Evolutionary conservation across 2,888 invertebrate genomes (phyloP).

Genomic region (Calliscelio sp.): DNA sequence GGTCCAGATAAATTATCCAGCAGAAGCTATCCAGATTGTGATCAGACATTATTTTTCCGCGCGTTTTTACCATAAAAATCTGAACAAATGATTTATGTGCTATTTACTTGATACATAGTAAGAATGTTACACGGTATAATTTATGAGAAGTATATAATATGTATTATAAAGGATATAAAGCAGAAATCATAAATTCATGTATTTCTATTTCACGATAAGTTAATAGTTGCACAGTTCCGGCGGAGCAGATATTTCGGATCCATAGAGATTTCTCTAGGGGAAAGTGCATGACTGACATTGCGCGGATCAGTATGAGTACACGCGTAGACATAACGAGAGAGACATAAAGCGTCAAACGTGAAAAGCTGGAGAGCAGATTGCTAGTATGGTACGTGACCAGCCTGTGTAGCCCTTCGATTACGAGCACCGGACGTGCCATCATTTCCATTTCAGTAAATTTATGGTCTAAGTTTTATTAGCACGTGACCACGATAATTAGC

Average conservation of each 20-base stretch:
- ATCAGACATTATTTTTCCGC: too few relatives aligned
- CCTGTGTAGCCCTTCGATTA: slow-evolving; percentile 73
- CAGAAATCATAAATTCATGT: too few relatives aligned
- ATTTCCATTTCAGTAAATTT: slow-evolving; percentile 79
- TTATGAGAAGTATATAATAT: too few relatives aligned
- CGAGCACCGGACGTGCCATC: slow-evolving; percentile 75
- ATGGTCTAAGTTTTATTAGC: slow-evolving; percentile 78
- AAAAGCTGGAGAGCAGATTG: slow-evolving; percentile 79
- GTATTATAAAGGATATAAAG: too few relatives aligned
- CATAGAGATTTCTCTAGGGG: slow-evolving; percentile 56
- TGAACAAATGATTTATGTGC: too few relatives aligned
- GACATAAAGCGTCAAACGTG: slow-evolving; percentile 82
- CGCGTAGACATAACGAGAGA: slow-evolving; percentile 77
- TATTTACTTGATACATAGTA: too few relatives aligned
- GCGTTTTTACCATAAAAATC: too few relatives aligned
- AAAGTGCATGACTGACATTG: slow-evolving; percentile 70
- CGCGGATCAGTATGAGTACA: slow-evolving; percentile 68
- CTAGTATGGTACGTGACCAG: slow-evolving; percentile 80
- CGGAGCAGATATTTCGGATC: slow-evolving; percentile 58
- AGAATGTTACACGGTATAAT: too few relatives aligned
- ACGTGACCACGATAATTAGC: slow-evolving; percentile 76
- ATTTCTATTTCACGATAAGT: slow-evolving; percentile 22
- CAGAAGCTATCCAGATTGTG: too few relatives aligned
- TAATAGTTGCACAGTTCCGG: slow-evolving; percentile 13
- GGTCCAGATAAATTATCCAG: too few relatives aligned